Percentiles rank a stretch among this genome's conserved stretches.
Conservation (phyloP, 2,797 vertebrate genomes). For the Falco novaeseelandiae region DNA sequence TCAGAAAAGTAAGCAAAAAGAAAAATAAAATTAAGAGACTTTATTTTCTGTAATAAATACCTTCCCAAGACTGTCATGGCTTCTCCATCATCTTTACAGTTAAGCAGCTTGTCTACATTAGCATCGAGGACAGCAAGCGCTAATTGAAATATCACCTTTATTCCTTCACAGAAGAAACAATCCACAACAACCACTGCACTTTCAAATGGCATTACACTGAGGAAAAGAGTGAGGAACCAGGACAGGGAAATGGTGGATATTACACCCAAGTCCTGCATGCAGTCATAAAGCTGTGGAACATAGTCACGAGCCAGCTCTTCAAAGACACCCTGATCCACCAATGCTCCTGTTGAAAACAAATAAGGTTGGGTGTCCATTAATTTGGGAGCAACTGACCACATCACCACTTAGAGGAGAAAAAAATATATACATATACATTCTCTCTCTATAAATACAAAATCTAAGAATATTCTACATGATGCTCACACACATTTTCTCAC, state of each 20-base stretch:
- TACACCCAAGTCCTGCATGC: slow-evolving; percentile 97
- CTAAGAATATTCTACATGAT: neutral
- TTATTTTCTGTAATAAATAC: slow-evolving; percentile 71
- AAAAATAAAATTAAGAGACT: neutral
- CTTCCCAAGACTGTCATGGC: slow-evolving; percentile 99
- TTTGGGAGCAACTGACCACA: neutral
- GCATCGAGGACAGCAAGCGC: slow-evolving; percentile 94
- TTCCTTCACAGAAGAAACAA: slow-evolving; percentile 99
- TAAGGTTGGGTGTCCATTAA: neutral
- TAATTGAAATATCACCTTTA: slow-evolving; percentile 98
- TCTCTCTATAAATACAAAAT: neutral
- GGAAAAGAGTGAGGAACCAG: slow-evolving; percentile 98
- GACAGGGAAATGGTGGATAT: slow-evolving; percentile 98
- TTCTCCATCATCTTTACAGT: slow-evolving; percentile 97
- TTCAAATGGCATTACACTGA: slow-evolving; percentile 98
- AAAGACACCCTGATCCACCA: slow-evolving; percentile 98
- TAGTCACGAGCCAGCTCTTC: slow-evolving; percentile 94
- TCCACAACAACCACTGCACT: slow-evolving; percentile 97
- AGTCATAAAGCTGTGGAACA: slow-evolving; percentile 95
- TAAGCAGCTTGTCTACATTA: slow-evolving; percentile 92
- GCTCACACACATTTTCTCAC: neutral
- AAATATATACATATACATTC: fast-evolving
- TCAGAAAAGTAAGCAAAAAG: neutral
- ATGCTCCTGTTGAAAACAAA: slow-evolving; percentile 81
- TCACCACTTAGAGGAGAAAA: neutral